These are phyloP conservation scores for Centropyge bicolor DNA, from an alignment of 2,797 vertebrate genomes.

Conservation along the genomic window DNA sequence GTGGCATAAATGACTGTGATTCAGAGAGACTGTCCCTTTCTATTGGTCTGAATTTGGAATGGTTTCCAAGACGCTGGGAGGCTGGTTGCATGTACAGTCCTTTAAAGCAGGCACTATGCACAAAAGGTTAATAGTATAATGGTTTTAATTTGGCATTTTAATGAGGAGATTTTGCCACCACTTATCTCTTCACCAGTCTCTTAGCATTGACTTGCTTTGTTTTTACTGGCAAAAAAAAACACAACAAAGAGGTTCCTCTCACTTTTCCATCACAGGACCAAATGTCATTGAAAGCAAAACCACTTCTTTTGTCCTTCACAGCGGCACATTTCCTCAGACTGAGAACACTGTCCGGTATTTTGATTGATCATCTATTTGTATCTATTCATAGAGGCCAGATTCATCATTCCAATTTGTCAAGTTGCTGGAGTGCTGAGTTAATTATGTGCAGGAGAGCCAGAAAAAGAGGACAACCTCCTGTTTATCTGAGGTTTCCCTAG, in stretches of 20 bases:
- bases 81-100: constrained; percentile 2
- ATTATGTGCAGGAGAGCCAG: constrained; percentile 71
- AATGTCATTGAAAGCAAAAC: constrained; percentile 68
- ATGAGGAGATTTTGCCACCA: constrained; percentile 36
- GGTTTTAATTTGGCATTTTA: constrained; percentile 53
- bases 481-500: constrained; percentile 73
- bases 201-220: constrained; percentile 29
- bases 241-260: constrained; percentile 37
- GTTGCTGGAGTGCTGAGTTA: constrained; percentile 71
- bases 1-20: constrained; percentile 52
- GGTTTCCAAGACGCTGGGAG: constrained; percentile 1
- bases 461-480: constrained; percentile 67
- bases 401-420: constrained; percentile 84
- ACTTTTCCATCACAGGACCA: constrained; percentile 41
- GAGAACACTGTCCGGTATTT: constrained; percentile 41
- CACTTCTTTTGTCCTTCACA: constrained; percentile 67
- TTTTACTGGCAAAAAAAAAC: constrained; percentile 44
- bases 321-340: constrained; percentile 55
- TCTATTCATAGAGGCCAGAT: constrained; percentile 78
- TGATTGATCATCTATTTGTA: constrained; percentile 80
- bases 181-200: constrained; percentile 29
- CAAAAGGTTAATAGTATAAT: constrained; percentile 5
- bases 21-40: constrained; percentile 49
- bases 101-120: constrained; percentile 25
- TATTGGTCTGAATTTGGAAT: constrained; percentile 41